A percentile compares a stretch with the other conserved stretches of the same genome.
These are phyloP conservation scores for Caenorhabditis panamensis DNA, from an alignment of 2,888 invertebrate species.

Conservation along the genomic window DNA sequence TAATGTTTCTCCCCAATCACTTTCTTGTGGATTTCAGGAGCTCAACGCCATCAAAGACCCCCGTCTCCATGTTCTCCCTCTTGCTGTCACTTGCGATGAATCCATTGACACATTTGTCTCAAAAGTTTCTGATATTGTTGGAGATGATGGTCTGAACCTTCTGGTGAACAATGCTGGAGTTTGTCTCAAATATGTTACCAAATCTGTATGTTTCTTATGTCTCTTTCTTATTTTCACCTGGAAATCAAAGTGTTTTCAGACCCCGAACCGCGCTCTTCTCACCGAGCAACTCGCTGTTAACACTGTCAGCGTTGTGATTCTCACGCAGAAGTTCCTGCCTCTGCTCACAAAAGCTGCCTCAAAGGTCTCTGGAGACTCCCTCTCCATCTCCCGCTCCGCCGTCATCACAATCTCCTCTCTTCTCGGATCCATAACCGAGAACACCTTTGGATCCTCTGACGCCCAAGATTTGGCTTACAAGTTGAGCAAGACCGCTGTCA, in stretches of 20 bases:
- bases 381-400: constrained; percentile 17
- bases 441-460: not conserved
- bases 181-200: too few relatives aligned
- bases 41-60: not conserved
- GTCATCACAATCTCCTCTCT: constrained; percentile 49
- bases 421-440: constrained; percentile 50
- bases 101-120: not conserved
- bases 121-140: too few relatives aligned
- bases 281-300: constrained; percentile 30
- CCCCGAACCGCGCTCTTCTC: not conserved
- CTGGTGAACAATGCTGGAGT: too few relatives aligned
- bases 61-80: constrained; percentile 7
- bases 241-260: too few relatives aligned
- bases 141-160: too few relatives aligned
- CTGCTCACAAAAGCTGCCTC: constrained; percentile 17
- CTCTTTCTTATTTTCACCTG: too few relatives aligned
- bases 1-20: too few relatives aligned
- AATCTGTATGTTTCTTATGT: too few relatives aligned
- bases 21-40: not conserved
- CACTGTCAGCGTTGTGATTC: constrained; percentile 19
- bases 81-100: constrained; percentile 2
- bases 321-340: constrained; percentile 27
- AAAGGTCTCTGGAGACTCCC: not conserved
- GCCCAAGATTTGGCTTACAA: constrained; percentile 43
- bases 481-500: constrained; percentile 68